These are phyloP conservation scores for Scatophagus argus DNA, from an alignment of 2,113 vertebrate species.

Conservation along the genomic window DNA sequence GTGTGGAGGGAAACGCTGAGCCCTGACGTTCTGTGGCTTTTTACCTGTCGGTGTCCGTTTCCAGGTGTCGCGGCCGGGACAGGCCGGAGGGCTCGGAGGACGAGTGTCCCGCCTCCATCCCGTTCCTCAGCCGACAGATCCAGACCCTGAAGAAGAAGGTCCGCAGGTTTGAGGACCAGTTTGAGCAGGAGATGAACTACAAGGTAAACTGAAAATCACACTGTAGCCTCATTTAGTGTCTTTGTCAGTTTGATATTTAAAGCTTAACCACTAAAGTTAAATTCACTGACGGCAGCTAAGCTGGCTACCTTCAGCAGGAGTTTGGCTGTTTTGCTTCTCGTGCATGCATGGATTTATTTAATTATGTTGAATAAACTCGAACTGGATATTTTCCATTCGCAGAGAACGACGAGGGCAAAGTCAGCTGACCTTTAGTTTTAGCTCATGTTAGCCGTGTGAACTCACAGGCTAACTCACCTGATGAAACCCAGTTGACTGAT, in stretches of 20 bases:
- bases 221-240: too few species aligned
- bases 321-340: too few species aligned
- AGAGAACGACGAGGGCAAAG: too few species aligned
- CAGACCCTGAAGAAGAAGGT: constrained; percentile 94
- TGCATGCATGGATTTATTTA: too few species aligned
- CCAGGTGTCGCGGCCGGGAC: constrained; percentile 67
- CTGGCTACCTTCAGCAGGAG: background rate
- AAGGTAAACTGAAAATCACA: constrained; percentile 86
- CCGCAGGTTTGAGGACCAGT: constrained; percentile 93
- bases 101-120: constrained; percentile 83
- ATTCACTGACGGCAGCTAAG: too few species aligned
- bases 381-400: too few species aligned
- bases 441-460: too few species aligned
- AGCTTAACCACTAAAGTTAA: too few species aligned
- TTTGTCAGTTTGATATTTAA: too few species aligned
- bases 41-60: constrained; percentile 9
- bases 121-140: constrained; percentile 92
- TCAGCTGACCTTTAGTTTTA: too few species aligned
- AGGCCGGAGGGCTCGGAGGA: constrained; percentile 84
- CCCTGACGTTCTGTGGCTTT: background rate
- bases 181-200: constrained; percentile 95
- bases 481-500: background rate
- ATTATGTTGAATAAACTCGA: too few species aligned
- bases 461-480: background rate
- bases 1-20: too few species aligned